Evolutionary conservation across 2,888 invertebrate genomes (phyloP).

Genomic region (Eupithecia vulgata): DNA sequence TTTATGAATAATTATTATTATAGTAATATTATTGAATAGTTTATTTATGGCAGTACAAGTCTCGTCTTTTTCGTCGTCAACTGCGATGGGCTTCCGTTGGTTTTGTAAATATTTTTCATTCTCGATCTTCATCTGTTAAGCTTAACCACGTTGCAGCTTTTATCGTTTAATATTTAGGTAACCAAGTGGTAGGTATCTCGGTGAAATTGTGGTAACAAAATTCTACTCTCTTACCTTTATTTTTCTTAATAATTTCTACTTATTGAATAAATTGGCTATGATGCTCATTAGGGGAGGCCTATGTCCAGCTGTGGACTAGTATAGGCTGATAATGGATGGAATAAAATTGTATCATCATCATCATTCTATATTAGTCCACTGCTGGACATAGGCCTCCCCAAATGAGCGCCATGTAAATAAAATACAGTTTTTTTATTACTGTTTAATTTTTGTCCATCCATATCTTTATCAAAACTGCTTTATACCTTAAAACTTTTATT

Average conservation of each 20-base stretch:
- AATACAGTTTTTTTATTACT: too few relatives aligned
- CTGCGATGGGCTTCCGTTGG: constrained; percentile 69
- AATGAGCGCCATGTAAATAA: too few relatives aligned
- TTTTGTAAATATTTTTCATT: constrained; percentile 51
- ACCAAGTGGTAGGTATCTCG: not conserved
- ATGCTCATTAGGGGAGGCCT: too few relatives aligned
- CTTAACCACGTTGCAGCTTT: constrained; percentile 59
- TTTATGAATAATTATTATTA: too few relatives aligned
- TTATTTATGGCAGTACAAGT: constrained; percentile 51
- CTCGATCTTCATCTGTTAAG: constrained; percentile 46
- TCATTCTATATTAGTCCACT: too few relatives aligned
- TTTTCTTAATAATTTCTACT: not conserved
- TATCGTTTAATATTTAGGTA: constrained; percentile 41
- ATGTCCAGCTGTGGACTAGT: too few relatives aligned
- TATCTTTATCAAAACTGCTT: not conserved
- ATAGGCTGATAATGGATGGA: too few relatives aligned
- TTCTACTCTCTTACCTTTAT: not conserved
- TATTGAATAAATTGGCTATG: too few relatives aligned
- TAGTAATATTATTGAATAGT: too few relatives aligned
- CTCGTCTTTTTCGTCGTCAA: constrained; percentile 61
- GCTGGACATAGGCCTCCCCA: too few relatives aligned
- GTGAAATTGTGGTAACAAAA: constrained; percentile 21
- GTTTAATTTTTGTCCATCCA: too few relatives aligned
- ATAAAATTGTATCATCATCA: not conserved
- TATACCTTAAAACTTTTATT: not conserved